A percentile compares a stretch with the other conserved stretches of the same genome.
These are phyloP conservation scores for Drosophila monieri DNA, from an alignment of 2,888 invertebrate species.

Conservation along the genomic window DNA sequence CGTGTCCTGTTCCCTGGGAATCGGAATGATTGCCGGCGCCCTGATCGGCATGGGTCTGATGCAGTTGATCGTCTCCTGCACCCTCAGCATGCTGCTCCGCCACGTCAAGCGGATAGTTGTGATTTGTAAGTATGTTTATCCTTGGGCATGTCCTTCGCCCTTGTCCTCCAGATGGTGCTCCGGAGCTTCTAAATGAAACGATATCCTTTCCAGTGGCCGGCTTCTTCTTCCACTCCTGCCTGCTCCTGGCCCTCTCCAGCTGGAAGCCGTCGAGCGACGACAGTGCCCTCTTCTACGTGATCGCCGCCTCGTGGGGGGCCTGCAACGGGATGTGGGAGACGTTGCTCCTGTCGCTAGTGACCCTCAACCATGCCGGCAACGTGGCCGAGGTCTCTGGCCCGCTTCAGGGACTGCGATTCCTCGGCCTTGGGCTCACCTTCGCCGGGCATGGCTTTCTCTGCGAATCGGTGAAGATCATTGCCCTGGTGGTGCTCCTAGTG, in stretches of 20 bases:
- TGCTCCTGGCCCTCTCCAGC: conserved; percentile 89
- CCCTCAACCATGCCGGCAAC: conserved; percentile 83
- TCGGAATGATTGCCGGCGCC: conserved; percentile 89
- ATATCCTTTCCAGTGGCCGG: conserved; percentile 87
- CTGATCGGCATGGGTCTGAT: conserved; percentile 90
- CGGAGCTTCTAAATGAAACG: neutral
- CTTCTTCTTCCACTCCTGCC: conserved; percentile 91
- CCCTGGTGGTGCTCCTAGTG: conserved; percentile 82
- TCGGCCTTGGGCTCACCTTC: conserved; percentile 88
- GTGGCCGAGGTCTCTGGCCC: conserved; percentile 84
- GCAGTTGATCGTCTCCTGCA: conserved; percentile 91
- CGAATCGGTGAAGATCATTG: conserved; percentile 83
- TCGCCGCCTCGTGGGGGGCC: conserved; percentile 94
- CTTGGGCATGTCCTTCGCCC: neutral
- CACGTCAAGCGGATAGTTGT: conserved; percentile 90
- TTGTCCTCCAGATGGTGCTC: neutral
- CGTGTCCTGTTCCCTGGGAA: conserved; percentile 92
- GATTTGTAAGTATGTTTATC: conserved; percentile 85
- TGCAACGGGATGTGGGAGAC: conserved; percentile 95
- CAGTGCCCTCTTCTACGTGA: conserved; percentile 91
- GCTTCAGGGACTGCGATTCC: conserved; percentile 86
- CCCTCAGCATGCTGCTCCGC: conserved; percentile 91
- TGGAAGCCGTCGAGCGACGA: conserved; percentile 93
- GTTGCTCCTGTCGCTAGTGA: conserved; percentile 84
- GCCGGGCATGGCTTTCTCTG: conserved; percentile 87